Percentiles rank a stretch among this genome's conserved stretches.
Evolutionary conservation across 1,140 invertebrate species (phyloP).

Genomic region (Planococcus citri): DNA sequence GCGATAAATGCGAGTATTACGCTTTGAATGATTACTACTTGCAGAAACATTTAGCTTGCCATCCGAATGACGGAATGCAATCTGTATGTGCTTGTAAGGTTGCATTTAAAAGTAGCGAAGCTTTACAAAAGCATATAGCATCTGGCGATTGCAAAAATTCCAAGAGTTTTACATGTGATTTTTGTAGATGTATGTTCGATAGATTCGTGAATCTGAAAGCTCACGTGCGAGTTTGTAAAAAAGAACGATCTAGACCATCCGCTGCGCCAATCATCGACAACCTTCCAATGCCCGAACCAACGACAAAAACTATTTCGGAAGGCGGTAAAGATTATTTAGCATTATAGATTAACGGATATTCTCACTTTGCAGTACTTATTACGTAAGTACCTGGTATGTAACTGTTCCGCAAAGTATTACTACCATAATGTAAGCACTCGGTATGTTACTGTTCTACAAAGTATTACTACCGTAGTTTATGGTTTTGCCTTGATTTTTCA

Average conservation of each 20-base stretch:
- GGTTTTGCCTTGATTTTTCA: too few species aligned
- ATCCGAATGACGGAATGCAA: neutral
- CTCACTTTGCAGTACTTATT: too few species aligned
- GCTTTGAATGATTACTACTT: constrained; percentile 44
- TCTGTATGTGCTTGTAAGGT: constrained; percentile 1
- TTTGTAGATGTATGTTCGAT: neutral
- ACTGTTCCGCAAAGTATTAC: too few species aligned
- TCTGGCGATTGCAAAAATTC: constrained; percentile 4
- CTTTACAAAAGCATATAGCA: neutral
- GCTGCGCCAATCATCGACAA: neutral
- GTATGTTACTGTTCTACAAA: too few species aligned
- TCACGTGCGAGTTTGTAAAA: neutral
- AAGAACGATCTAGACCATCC: neutral
- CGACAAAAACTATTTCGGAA: neutral
- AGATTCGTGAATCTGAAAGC: constrained; percentile 10
- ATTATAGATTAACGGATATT: neutral
- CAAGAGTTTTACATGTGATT: neutral
- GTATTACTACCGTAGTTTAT: too few species aligned
- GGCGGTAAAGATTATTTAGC: constrained; percentile 2
- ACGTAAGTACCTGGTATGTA: too few species aligned
- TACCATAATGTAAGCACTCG: too few species aligned
- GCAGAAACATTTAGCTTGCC: neutral
- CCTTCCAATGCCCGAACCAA: neutral
- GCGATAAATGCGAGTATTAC: constrained; percentile 58
- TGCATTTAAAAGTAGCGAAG: neutral